phyloP scores from a whole-genome alignment of 2,888 invertebrate genomes.

The Thymelicus lineola region DNA sequence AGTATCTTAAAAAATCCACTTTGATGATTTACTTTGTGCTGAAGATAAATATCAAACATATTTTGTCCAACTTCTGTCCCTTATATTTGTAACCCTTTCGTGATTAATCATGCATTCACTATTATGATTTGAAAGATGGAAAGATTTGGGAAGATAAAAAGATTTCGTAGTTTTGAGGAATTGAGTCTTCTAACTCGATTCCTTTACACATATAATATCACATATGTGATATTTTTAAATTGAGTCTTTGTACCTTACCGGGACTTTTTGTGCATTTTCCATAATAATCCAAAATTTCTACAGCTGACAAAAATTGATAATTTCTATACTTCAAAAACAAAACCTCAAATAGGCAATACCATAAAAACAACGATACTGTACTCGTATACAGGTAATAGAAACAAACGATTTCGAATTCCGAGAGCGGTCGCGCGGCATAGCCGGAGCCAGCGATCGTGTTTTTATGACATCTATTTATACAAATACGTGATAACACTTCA shows the following conservation, averaged over 20 bases:
- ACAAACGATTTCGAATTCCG: conserved; percentile 1
- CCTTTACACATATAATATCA: too few species aligned
- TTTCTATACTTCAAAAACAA: not conserved
- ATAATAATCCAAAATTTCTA: too few species aligned
- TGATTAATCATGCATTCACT: too few species aligned
- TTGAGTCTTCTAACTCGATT: not conserved
- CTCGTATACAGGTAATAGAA: conserved; percentile 15
- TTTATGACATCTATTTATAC: conserved; percentile 17
- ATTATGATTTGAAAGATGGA: too few species aligned
- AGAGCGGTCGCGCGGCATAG: not conserved
- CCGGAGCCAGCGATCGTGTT: not conserved
- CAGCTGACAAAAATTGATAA: not conserved
- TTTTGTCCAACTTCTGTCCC: too few species aligned
- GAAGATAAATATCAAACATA: too few species aligned
- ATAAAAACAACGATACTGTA: conserved; percentile 5
- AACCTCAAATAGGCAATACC: not conserved
- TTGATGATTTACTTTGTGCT: not conserved
- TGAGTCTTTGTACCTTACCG: too few species aligned
- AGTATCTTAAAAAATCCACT: not conserved
- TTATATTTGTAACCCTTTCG: too few species aligned
- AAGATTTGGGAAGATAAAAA: too few species aligned
- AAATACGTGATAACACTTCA: not conserved
- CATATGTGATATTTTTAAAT: too few species aligned
- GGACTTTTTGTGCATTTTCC: too few species aligned
- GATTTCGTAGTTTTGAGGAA: too few species aligned